Conservation (phyloP, 2,797 vertebrate species). For the Lycodopsis pacificus region DNA sequence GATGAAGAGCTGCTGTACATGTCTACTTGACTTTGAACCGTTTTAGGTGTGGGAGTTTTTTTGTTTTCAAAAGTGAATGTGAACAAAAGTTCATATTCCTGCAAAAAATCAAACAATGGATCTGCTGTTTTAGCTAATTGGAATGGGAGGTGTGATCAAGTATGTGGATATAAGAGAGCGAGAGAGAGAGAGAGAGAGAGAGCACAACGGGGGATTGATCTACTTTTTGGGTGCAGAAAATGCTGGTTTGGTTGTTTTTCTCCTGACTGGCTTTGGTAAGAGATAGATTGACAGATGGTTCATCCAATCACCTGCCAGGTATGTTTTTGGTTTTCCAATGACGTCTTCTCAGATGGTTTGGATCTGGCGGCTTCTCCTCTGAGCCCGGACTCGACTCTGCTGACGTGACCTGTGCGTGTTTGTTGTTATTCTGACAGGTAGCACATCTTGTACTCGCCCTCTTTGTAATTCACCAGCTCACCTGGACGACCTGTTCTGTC, state of each 20-base stretch:
- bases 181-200: not conserved
- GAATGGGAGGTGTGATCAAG: constrained; percentile 23
- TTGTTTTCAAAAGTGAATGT: not conserved
- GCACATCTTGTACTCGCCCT: not conserved
- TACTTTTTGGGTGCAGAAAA: not conserved
- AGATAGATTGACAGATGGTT: too few relatives aligned
- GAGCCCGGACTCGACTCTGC: not conserved
- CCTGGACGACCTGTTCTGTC: not conserved
- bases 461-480: not conserved
- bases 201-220: not conserved
- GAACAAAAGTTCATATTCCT: constrained; percentile 8
- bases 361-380: too few relatives aligned
- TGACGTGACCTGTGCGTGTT: not conserved
- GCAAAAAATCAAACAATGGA: not conserved
- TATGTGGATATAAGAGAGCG: constrained; percentile 1
- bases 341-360: too few relatives aligned
- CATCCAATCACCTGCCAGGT: too few relatives aligned
- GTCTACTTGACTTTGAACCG: constrained; percentile 33
- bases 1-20: constrained; percentile 18
- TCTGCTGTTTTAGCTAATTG: constrained; percentile 2
- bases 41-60: constrained; percentile 1
- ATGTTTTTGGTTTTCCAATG: too few relatives aligned
- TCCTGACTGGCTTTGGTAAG: too few relatives aligned
- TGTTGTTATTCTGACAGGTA: not conserved
- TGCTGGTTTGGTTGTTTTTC: not conserved